Base-by-base conservation (phyloP, 2,888 invertebrate species). In the Pterobdella sp. region DNA sequence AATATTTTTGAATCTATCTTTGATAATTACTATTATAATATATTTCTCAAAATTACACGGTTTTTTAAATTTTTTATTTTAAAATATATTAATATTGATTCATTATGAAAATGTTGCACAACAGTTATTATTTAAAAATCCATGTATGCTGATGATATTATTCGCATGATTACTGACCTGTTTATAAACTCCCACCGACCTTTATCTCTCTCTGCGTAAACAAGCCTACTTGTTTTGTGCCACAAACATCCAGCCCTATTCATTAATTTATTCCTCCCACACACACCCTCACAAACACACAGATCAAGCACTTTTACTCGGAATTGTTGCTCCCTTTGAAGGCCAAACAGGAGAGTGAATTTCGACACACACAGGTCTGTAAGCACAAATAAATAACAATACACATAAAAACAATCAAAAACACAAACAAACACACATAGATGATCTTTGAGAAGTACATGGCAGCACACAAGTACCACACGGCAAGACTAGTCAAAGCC, bases 281-380 rank as follows among this genome's bases (percentile, higher is more conserved):
- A 7, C 63, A 63, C 31, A 7, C n/a, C 7, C n/a, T 65, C 65
- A 65, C n/a, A 18, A n/a, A n/a, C n/a, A 3, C 87, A 60, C 88
- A 94, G 94, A 85, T 94, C 79, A 94, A 94, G 86, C 93, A 93
- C 36, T 93, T 94, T 85, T 93, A 94, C 86, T 93, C 93, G 76
- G 94, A 94, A 86, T 87, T 94, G 77, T 87, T 94, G 80, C 92
- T 93, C 78, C 94, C 94, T 79, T 87, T 94, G 85, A 94, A 94
- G 66, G 74, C 76, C 37, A 78, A 77, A 72, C 77, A 78, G 52
- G 79, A 79, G 35, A 73, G 64, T 7, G 78, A 79, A 35, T 77
- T 76, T 68, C 77, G 75, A 66, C 76, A 76, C 31, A 69, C 75
- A 2, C 72, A 73, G 65, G 78, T 78, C 66, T 75, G 76, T 64